Base-by-base conservation (phyloP, 2,113 vertebrate genomes). In the Struthio camelus region DNA sequence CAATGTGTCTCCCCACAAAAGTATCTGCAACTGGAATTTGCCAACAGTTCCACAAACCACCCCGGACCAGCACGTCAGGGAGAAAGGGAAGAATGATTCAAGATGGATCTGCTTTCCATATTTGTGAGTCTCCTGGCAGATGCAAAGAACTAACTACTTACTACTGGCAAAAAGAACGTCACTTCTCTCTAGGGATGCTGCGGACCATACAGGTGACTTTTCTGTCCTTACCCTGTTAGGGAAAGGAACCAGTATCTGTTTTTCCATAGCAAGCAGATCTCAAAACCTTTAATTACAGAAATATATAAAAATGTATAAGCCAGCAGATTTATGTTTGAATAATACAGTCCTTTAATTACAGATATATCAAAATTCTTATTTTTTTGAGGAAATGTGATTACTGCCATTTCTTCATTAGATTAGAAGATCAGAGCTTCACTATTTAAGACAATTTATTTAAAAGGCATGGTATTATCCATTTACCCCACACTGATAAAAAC, bases 401-500 rank as follows among this genome's bases (percentile, higher is more conserved):
- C 70, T 93, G 70, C 66, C 83, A 81, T 90, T 93, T 91, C 67
- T 94, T 94, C 65, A 58, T 79, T n/a, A 78, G 30, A 19, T 75
- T 75, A 87, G 22, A 88, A 78, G 30, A 19, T 75, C 70, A 87
- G 22, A 88, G 62, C 79, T 93, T 96, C 77, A 67, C n/a, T 90
- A 53, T 61, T 90, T 87, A 84, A 93, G 67, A 58, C 32, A 17
- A 92, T 22, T 27, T 85, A 83, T 92, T 96, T 92, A 91, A 96
- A 94, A 91, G 64, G 53, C 15, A 4, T 50, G 6, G 48, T 38
- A 10, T 93, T 92, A 87, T 62, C 53, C 90, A 77, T 92, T 96
- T 96, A 87, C 94, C 69, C 61, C 76, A 77, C 67, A 38, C 72
- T 89, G 80, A 91, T 82, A 86, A 96, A 54, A 92, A 71, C 73